These are phyloP conservation scores for Carassius gibelio DNA, from an alignment of 2,113 vertebrate genomes.

Conservation along the genomic window DNA sequence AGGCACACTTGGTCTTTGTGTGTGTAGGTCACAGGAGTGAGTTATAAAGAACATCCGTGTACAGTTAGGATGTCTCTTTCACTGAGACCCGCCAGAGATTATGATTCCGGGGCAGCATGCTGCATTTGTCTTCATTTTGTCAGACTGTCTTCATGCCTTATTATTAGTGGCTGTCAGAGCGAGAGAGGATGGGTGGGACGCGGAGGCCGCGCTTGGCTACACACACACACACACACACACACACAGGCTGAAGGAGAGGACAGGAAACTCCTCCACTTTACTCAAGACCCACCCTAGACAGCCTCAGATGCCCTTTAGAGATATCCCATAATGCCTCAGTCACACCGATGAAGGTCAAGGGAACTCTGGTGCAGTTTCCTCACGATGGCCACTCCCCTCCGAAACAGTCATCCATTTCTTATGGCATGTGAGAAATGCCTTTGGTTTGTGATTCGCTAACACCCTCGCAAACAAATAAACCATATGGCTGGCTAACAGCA, in stretches of 20 bases:
- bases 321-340: constrained; percentile 44
- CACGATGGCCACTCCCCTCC: constrained; percentile 41
- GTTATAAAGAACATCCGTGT: constrained; percentile 86
- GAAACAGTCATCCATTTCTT: constrained; percentile 55
- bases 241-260: constrained; percentile 5
- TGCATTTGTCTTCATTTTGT: constrained; percentile 99
- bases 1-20: constrained; percentile 46
- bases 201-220: constrained; percentile 29
- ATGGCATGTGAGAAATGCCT: constrained; percentile 48
- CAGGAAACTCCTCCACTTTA: constrained; percentile 34
- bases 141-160: constrained; percentile 98
- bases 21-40: constrained; percentile 70
- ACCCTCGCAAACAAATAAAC: constrained; percentile 43
- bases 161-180: constrained; percentile 95
- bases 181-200: constrained; percentile 45
- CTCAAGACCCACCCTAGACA: constrained; percentile 16
- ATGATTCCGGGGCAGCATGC: constrained; percentile 89
- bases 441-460: constrained; percentile 39
- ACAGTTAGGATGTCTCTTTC: constrained; percentile 85
- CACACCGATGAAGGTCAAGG: constrained; percentile 53
- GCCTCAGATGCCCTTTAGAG: constrained; percentile 45
- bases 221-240: constrained; percentile 18
- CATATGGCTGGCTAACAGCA: constrained; percentile 20
- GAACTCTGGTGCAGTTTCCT: constrained; percentile 5
- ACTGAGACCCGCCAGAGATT: constrained; percentile 84